A percentile compares a stretch with the other conserved stretches of the same genome.
Evolutionary conservation across 2,797 vertebrate genomes (phyloP).

Genomic region (Pogonophryne albipinna): DNA sequence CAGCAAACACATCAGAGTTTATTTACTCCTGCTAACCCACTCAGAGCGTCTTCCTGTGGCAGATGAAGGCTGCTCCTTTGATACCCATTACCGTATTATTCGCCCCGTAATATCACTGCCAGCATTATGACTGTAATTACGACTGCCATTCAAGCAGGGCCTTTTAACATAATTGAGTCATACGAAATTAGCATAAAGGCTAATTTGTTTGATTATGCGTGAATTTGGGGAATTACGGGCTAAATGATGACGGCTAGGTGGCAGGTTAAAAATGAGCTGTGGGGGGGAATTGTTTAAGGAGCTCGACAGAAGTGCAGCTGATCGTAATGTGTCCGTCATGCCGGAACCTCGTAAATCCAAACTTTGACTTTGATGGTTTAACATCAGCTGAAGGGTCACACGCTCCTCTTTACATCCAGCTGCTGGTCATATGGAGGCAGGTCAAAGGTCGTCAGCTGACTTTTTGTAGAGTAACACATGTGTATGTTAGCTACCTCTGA

Average conservation of each 20-base stretch:
- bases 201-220: conserved; percentile 80
- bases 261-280: conserved; percentile 67
- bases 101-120: conserved; percentile 65
- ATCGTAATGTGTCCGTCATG: conserved; percentile 64
- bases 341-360: conserved; percentile 35
- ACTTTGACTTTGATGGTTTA: conserved; percentile 63
- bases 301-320: conserved; percentile 41
- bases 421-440: neutral
- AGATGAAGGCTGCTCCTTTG: conserved; percentile 55
- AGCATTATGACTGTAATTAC: conserved; percentile 74
- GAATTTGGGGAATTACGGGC: conserved; percentile 61
- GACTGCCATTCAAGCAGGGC: conserved; percentile 70
- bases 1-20: conserved; percentile 72
- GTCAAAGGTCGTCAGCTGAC: conserved; percentile 24
- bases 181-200: conserved; percentile 77
- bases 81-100: conserved; percentile 72
- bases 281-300: conserved; percentile 58
- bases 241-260: conserved; percentile 61
- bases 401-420: conserved; percentile 12
- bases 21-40: conserved; percentile 66
- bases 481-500: neutral
- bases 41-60: conserved; percentile 43
- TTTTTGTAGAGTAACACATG: conserved; percentile 10
- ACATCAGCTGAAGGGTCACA: conserved; percentile 27
- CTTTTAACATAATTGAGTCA: conserved; percentile 76